A percentile compares a stretch with the other conserved stretches of the same genome.
phyloP scores from a whole-genome alignment of 35 echinoderm and acorn worm genomes.

The Chiridota heheva region DNA sequence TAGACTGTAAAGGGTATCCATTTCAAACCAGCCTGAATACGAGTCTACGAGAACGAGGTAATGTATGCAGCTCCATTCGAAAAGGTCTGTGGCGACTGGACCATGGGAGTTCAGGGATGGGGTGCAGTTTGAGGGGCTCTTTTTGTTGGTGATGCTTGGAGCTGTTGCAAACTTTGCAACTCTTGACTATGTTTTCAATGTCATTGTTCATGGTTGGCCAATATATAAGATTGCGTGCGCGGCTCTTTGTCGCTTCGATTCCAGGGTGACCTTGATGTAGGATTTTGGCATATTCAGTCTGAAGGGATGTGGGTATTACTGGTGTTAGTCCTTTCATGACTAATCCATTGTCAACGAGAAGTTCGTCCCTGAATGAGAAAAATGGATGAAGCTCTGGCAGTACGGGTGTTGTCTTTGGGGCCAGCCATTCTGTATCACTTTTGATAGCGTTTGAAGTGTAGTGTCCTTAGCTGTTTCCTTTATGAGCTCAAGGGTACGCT shows the following conservation, averaged over 20 bases:
- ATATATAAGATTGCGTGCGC: constrained; percentile 39
- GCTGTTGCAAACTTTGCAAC: constrained; percentile 43
- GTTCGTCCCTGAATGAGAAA: constrained; percentile 53
- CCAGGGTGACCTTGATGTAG: constrained; percentile 53
- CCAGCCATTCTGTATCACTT: background rate
- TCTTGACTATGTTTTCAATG: constrained; percentile 32
- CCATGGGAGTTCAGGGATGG: constrained; percentile 47
- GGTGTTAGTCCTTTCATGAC: constrained; percentile 25
- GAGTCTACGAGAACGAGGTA: constrained; percentile 60
- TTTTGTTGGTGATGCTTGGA: constrained; percentile 42
- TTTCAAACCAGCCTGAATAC: constrained; percentile 65
- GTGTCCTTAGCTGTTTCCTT: background rate
- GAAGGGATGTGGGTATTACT: constrained; percentile 37
- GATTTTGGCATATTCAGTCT: constrained; percentile 15
- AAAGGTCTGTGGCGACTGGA: constrained; percentile 48
- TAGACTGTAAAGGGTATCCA: constrained; percentile 30
- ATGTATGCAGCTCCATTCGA: constrained; percentile 44
- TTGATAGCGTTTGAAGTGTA: background rate
- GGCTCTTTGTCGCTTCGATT: constrained; percentile 38
- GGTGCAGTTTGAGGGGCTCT: constrained; percentile 41
- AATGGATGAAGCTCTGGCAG: background rate
- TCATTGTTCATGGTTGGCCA: constrained; percentile 51
- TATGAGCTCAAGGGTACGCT: background rate
- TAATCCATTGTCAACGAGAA: constrained; percentile 31
- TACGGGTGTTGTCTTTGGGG: background rate